These are phyloP conservation scores for Endomychus coccineus DNA, from an alignment of 2,888 invertebrate species.

Conservation along the genomic window DNA sequence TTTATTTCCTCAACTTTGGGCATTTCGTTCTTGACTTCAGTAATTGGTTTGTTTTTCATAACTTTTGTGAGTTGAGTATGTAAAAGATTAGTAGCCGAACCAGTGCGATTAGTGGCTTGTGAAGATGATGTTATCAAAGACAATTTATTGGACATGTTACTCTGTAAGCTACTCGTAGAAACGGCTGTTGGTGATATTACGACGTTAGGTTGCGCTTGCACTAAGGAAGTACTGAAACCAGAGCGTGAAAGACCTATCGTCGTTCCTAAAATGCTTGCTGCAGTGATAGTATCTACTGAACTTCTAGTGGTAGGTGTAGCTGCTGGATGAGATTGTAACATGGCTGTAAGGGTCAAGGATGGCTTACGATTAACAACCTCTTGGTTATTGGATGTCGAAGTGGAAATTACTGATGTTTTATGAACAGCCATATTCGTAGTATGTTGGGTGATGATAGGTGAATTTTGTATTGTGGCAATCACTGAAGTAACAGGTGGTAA, in stretches of 20 bases:
- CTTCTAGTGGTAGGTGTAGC: constrained; percentile 40
- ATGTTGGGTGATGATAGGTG: not conserved
- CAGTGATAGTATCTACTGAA: constrained; percentile 40
- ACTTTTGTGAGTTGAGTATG: constrained; percentile 53
- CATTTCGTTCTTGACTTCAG: constrained; percentile 7
- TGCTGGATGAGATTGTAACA: constrained; percentile 44
- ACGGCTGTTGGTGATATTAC: constrained; percentile 29
- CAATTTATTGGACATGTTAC: constrained; percentile 3
- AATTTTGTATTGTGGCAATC: constrained; percentile 21
- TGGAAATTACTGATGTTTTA: constrained; percentile 17
- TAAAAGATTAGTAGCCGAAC: constrained; percentile 44
- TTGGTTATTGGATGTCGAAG: constrained; percentile 10
- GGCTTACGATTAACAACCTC: constrained; percentile 25
- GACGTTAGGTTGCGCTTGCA: constrained; percentile 38
- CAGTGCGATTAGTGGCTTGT: constrained; percentile 20
- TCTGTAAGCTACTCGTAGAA: too few relatives aligned
- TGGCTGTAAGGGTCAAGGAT: constrained; percentile 42
- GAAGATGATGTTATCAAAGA: constrained; percentile 16
- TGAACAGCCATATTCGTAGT: constrained; percentile 12
- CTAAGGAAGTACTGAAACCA: constrained; percentile 36
- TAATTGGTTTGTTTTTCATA: constrained; percentile 28
- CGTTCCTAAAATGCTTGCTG: constrained; percentile 41
- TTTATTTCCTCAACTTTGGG: constrained; percentile 30
- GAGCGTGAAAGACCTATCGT: constrained; percentile 36
- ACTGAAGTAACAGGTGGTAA: constrained; percentile 29